Evolutionary conservation across 2,888 invertebrate genomes (phyloP).

Genomic region (Epirrhoe alternata): DNA sequence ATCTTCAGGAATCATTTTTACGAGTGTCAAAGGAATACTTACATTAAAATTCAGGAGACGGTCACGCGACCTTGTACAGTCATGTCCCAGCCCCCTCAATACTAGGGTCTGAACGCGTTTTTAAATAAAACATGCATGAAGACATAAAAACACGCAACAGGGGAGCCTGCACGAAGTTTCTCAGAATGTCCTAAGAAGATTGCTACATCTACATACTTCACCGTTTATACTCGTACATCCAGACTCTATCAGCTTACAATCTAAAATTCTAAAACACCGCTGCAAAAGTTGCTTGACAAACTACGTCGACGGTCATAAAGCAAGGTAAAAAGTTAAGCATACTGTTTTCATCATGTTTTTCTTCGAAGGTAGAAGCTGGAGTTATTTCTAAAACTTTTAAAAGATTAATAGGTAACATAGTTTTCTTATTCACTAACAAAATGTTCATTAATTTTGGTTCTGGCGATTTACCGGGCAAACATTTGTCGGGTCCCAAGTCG

Average conservation of each 20-base stretch:
- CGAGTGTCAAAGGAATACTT: slow-evolving; percentile 76
- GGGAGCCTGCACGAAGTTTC: slow-evolving; percentile 38
- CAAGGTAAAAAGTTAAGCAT: slow-evolving; percentile 38
- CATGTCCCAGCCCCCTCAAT: slow-evolving; percentile 54
- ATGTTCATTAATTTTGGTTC: slow-evolving; percentile 39
- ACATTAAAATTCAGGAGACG: slow-evolving; percentile 79
- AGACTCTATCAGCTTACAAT: slow-evolving; percentile 37
- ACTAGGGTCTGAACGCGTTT: slow-evolving; percentile 62
- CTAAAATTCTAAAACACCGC: slow-evolving; percentile 35
- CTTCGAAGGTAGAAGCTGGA: slow-evolving; percentile 28
- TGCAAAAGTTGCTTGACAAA: slow-evolving; percentile 38
- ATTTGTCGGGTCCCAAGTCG: slow-evolving; percentile 47
- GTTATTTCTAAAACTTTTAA: slow-evolving; percentile 26
- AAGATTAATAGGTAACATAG: slow-evolving; percentile 34
- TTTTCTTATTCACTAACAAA: slow-evolving; percentile 27
- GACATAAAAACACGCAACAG: slow-evolving; percentile 45
- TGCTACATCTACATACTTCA: slow-evolving; percentile 38
- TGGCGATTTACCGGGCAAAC: slow-evolving; percentile 46
- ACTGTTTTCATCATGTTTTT: slow-evolving; percentile 37
- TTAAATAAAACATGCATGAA: slow-evolving; percentile 50
- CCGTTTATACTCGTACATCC: slow-evolving; percentile 18
- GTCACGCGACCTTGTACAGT: slow-evolving; percentile 71
- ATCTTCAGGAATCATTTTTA: slow-evolving; percentile 75
- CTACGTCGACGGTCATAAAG: slow-evolving; percentile 39
- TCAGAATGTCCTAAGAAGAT: slow-evolving; percentile 39